phyloP scores from a whole-genome alignment of 2,888 invertebrate species.

The Xanthorhoe designata region DNA sequence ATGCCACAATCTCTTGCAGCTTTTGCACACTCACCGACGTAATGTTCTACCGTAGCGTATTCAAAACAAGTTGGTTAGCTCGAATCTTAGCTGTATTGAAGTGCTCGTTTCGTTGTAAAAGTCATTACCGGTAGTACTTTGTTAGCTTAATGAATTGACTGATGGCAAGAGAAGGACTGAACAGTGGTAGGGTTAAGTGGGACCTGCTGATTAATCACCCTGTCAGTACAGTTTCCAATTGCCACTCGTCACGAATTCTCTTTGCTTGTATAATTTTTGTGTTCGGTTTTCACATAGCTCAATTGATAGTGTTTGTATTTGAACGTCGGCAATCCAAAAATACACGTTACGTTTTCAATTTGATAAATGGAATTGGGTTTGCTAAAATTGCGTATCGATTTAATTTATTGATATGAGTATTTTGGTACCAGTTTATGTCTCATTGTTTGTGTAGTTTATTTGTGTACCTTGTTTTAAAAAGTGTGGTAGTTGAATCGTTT shows the following conservation, averaged over 20 bases:
- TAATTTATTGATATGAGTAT: constrained; percentile 42
- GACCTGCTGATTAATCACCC: constrained; percentile 83
- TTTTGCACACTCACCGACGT: constrained; percentile 12
- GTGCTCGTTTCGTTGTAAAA: constrained; percentile 71
- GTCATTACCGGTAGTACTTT: constrained; percentile 83
- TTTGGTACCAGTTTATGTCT: constrained; percentile 32
- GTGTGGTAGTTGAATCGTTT: constrained; percentile 47
- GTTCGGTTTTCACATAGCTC: constrained; percentile 48
- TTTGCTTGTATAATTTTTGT: constrained; percentile 65
- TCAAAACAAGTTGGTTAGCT: constrained; percentile 49
- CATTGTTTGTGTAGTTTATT: constrained; percentile 12
- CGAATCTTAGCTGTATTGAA: constrained; percentile 66
- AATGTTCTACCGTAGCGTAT: constrained; percentile 34
- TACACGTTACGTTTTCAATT: constrained; percentile 51
- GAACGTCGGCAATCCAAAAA: constrained; percentile 45
- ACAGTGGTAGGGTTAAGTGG: constrained; percentile 83
- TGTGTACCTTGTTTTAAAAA: too few relatives aligned
- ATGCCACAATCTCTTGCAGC: constrained; percentile 17
- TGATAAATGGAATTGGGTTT: constrained; percentile 52
- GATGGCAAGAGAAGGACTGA: constrained; percentile 80
- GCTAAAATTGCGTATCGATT: constrained; percentile 42
- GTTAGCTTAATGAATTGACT: constrained; percentile 85
- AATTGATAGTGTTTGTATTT: constrained; percentile 49
- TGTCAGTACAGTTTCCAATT: constrained; percentile 82
- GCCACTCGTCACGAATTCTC: constrained; percentile 78